Percentiles rank a stretch among this genome's conserved stretches.
These are phyloP conservation scores for Xenops minutus DNA, from an alignment of 2,797 vertebrate genomes.

Conservation along the genomic window DNA sequence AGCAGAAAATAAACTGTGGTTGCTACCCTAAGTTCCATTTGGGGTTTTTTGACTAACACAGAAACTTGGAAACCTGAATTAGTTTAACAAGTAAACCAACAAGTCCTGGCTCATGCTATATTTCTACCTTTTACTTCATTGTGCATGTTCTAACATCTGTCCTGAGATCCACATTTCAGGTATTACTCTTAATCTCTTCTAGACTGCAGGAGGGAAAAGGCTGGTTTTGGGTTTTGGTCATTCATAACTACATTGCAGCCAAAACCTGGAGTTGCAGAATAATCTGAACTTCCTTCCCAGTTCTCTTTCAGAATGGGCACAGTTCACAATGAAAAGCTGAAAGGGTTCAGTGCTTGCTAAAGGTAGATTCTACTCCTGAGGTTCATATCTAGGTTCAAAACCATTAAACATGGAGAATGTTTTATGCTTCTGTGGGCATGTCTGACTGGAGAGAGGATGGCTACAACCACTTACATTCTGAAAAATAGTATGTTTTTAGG, in stretches of 20 bases:
- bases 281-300: not conserved
- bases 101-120: fast-evolving
- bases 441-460: not conserved
- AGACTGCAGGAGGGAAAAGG: not conserved
- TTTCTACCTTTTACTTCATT: not conserved
- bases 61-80: not conserved
- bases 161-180: not conserved
- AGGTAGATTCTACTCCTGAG: not conserved
- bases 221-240: not conserved
- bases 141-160: not conserved
- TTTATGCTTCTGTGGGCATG: not conserved
- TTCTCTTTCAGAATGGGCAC: not conserved
- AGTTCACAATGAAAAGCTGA: not conserved
- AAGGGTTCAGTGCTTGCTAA: not conserved
- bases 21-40: not conserved
- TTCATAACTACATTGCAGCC: not conserved
- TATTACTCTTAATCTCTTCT: not conserved
- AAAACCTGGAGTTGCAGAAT: not conserved
- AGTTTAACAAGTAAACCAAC: not conserved
- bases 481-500: not conserved
- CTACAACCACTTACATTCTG: not conserved
- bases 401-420: not conserved
- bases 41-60: not conserved
- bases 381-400: not conserved
- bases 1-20: not conserved